Conservation (phyloP, 1,140 invertebrate species). For the Lysiphlebus fabarum region DNA sequence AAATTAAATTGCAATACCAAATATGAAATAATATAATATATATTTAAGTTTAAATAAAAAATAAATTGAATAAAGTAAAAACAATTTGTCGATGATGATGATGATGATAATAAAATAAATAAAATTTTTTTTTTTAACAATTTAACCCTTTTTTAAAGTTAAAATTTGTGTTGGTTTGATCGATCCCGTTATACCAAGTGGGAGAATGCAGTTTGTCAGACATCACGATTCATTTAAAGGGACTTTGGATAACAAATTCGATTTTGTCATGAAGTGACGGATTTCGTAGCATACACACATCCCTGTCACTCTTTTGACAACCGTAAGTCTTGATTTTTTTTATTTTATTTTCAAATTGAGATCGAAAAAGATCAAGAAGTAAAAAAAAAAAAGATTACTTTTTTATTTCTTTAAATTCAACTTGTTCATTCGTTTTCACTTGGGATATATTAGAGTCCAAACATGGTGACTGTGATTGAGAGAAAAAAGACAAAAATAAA, state of each 20-base stretch:
- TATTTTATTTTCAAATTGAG: constrained; percentile 6
- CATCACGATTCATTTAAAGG: constrained; percentile 33
- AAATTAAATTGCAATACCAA: no score
- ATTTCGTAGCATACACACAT: constrained; percentile 39
- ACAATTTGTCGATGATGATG: constrained; percentile 12
- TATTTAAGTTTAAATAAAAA: background rate
- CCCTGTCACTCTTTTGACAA: constrained; percentile 40
- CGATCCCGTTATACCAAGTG: constrained; percentile 10
- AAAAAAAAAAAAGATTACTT: background rate
- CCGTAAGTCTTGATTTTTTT: constrained; percentile 9
- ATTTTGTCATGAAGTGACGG: constrained; percentile 50
- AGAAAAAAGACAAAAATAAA: constrained; percentile 5
- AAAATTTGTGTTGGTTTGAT: background rate
- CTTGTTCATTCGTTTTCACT: background rate
- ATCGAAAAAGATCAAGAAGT: background rate
- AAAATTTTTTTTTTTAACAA: background rate
- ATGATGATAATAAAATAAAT: constrained; percentile 4
- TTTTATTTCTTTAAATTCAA: no score
- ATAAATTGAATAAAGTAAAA: background rate
- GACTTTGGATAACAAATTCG: constrained; percentile 31
- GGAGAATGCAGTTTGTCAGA: constrained; percentile 34
- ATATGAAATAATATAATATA: no score
- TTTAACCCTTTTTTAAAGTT: no score
- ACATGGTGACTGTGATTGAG: background rate
- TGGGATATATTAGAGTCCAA: background rate